phyloP scores from a whole-genome alignment of 2,888 invertebrate species.

The Trachelus tabidus region DNA sequence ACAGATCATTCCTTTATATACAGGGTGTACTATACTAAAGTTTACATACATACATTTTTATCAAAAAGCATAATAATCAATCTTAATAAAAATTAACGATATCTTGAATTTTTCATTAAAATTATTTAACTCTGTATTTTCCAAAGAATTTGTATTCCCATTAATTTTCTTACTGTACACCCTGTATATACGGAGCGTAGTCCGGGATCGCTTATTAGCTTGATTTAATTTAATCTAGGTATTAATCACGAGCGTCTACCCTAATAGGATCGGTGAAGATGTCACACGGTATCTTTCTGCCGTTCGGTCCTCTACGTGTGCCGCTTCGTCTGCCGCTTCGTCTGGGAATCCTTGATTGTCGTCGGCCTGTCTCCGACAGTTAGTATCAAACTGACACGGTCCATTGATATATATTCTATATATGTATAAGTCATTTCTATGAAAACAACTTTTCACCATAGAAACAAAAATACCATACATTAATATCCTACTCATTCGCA shows the following conservation, averaged over 20 bases:
- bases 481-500: not conserved
- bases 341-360: slow-evolving; percentile 3
- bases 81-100: too few relatives aligned
- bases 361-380: slow-evolving; percentile 1
- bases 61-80: too few relatives aligned
- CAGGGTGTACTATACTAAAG: too few relatives aligned
- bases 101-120: not conserved
- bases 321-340: not conserved
- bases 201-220: slow-evolving; percentile 47
- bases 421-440: not conserved
- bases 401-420: not conserved
- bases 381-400: slow-evolving; percentile 1
- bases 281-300: slow-evolving; percentile 45
- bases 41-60: too few relatives aligned
- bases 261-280: slow-evolving; percentile 52
- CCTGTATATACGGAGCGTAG: not conserved
- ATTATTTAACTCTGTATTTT: not conserved
- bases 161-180: not conserved
- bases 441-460: not conserved
- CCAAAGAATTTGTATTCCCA: not conserved
- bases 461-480: not conserved
- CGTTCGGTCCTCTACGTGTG: not conserved
- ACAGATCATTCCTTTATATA: slow-evolving; percentile 13
- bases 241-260: slow-evolving; percentile 50
- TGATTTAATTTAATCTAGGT: slow-evolving; percentile 59